Percentiles rank a stretch among this genome's conserved stretches.
Conservation (phyloP, 2,888 invertebrate genomes). For the Caenorhabditis japonica region DNA sequence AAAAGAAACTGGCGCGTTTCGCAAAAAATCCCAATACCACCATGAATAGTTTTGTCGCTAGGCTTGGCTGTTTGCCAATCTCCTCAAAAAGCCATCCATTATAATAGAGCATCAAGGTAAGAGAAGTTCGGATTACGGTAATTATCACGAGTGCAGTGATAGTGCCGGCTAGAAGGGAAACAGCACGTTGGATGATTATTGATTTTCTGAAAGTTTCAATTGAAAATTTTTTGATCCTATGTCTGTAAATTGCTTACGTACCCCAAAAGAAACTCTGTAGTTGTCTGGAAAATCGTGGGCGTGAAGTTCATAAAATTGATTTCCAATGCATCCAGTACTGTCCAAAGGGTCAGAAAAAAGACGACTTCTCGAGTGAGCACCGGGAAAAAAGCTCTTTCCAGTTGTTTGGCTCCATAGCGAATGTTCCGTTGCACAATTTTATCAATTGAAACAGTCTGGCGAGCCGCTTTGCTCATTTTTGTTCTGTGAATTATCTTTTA, state of each 20-base stretch:
- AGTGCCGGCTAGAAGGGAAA: conserved; percentile 13
- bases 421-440: conserved; percentile 15
- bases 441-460: conserved; percentile 12
- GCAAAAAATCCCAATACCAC: conserved; percentile 53
- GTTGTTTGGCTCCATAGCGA: conserved; percentile 9
- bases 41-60: conserved; percentile 67
- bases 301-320: conserved; percentile 34
- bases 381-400: conserved; percentile 38
- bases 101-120: conserved; percentile 59
- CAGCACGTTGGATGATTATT: neutral
- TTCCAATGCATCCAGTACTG: conserved; percentile 38
- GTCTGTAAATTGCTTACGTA: neutral
- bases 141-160: conserved; percentile 43
- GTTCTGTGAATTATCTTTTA: conserved; percentile 1
- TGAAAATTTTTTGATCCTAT: conserved; percentile 2
- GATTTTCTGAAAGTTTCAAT: conserved; percentile 20
- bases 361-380: conserved; percentile 34
- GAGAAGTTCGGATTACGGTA: conserved; percentile 40
- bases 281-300: conserved; percentile 2
- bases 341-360: conserved; percentile 47
- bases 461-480: conserved; percentile 24
- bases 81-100: conserved; percentile 70
- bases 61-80: conserved; percentile 64
- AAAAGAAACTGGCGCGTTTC: conserved; percentile 61
- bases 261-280: conserved; percentile 9